Conservation (phyloP, 1,140 invertebrate species). For the Diachasmimorpha longicaudata region DNA sequence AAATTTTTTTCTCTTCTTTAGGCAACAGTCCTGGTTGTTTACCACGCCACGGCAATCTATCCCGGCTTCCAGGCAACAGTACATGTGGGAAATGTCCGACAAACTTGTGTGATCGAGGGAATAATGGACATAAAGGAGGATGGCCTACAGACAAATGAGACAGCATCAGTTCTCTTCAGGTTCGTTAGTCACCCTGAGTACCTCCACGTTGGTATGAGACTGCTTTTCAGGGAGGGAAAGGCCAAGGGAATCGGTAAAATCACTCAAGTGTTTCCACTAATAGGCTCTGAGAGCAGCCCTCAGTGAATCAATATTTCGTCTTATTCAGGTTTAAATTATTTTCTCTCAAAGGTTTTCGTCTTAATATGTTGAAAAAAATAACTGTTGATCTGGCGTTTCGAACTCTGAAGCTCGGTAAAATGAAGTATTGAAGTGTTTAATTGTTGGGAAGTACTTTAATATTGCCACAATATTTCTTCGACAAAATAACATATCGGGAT, state of each 20-base stretch:
- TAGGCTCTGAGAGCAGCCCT: constrained; percentile 43
- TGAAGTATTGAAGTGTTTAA: constrained; percentile 2
- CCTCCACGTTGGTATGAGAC: constrained; percentile 82
- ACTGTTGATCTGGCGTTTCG: background rate
- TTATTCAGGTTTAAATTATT: background rate
- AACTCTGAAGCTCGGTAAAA: background rate
- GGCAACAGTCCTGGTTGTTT: constrained; percentile 86
- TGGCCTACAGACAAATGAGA: constrained; percentile 80
- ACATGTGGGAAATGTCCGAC: constrained; percentile 92
- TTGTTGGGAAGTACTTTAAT: background rate
- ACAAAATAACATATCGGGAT: too few species aligned
- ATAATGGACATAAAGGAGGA: constrained; percentile 66
- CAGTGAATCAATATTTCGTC: constrained; percentile 17
- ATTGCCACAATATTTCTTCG: too few species aligned
- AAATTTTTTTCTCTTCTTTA: constrained; percentile 47
- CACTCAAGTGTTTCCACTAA: constrained; percentile 80
- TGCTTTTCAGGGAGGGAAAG: constrained; percentile 88
- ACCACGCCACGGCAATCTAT: constrained; percentile 83
- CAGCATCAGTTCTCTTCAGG: constrained; percentile 84
- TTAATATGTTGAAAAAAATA: background rate
- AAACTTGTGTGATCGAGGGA: constrained; percentile 86
- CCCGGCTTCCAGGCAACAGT: constrained; percentile 93
- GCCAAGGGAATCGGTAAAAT: constrained; percentile 92
- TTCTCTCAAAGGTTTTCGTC: background rate
- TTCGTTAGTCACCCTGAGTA: constrained; percentile 92